phyloP scores from a whole-genome alignment of 1,140 invertebrate genomes.

The Drosophila rufa region DNA sequence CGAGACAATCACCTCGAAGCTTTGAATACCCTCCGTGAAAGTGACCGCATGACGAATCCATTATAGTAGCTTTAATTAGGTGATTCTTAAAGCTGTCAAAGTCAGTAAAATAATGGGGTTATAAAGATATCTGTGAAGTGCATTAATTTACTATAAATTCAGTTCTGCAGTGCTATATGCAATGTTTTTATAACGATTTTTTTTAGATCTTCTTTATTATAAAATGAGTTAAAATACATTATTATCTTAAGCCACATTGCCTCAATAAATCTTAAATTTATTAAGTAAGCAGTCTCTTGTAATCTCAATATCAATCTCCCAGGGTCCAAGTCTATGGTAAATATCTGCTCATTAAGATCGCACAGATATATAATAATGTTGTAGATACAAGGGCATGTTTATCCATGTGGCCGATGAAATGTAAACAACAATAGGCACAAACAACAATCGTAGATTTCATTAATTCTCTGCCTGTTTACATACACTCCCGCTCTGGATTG shows the following conservation, averaged over 20 bases:
- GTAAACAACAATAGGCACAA: conserved; percentile 52
- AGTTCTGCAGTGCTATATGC: too few species aligned
- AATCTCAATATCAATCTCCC: neutral
- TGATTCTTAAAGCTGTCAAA: neutral
- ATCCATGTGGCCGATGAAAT: conserved; percentile 34
- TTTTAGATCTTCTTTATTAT: too few species aligned
- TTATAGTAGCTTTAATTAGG: neutral
- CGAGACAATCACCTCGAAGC: conserved; percentile 23
- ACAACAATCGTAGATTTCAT: conserved; percentile 53
- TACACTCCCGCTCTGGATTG: conserved; percentile 33
- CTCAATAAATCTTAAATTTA: conserved; percentile 9
- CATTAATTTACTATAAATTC: neutral
- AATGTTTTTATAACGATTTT: neutral
- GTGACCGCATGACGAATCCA: conserved; percentile 17
- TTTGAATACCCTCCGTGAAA: conserved; percentile 36
- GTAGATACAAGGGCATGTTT: conserved; percentile 34
- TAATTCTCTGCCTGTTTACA: conserved; percentile 63
- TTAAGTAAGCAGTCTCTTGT: neutral
- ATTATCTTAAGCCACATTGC: neutral
- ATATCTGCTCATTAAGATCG: conserved; percentile 11
- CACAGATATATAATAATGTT: conserved; percentile 6
- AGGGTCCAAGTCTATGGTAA: neutral
- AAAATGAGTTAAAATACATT: neutral
- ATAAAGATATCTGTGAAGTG: neutral
- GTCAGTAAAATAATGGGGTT: neutral